Evolutionary conservation across 2,113 vertebrate species (phyloP).

Genomic region (Sterrhoptilus dennistouni): DNA sequence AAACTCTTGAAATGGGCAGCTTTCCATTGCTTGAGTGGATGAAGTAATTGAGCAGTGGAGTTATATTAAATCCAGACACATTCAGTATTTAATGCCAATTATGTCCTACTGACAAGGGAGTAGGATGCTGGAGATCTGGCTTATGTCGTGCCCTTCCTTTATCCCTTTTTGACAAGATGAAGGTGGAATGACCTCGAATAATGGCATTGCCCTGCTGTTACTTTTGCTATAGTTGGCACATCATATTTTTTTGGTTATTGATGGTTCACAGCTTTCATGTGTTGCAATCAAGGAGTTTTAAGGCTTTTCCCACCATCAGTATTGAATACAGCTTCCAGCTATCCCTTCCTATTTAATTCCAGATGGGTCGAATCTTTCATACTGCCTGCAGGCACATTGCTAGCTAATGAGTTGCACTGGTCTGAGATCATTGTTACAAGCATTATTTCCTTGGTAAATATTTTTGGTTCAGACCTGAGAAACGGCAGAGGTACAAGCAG

Average conservation of each 20-base stretch:
- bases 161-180: constrained; percentile 37
- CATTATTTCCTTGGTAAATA: constrained; percentile 58
- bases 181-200: constrained; percentile 61
- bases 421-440: constrained; percentile 60
- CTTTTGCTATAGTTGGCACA: constrained; percentile 56
- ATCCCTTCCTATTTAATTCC: constrained; percentile 64
- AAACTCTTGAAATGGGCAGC: constrained; percentile 16
- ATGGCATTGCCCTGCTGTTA: constrained; percentile 41
- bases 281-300: constrained; percentile 66
- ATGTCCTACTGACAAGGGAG: constrained; percentile 55
- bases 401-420: constrained; percentile 60
- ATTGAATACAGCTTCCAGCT: constrained; percentile 63
- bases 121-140: constrained; percentile 36
- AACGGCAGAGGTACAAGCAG: constrained; percentile 26
- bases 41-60: constrained; percentile 32
- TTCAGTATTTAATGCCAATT: constrained; percentile 60
- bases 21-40: constrained; percentile 29
- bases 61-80: constrained; percentile 57
- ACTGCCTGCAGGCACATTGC: constrained; percentile 61
- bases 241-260: constrained; percentile 64
- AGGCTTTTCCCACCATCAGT: constrained; percentile 61
- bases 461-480: constrained; percentile 47
- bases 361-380: constrained; percentile 63
- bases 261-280: constrained; percentile 67
- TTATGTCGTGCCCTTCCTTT: constrained; percentile 47